A percentile compares a stretch with the other conserved stretches of the same genome.
phyloP scores from a whole-genome alignment of 2,888 invertebrate genomes.

The Apodemia mormo region DNA sequence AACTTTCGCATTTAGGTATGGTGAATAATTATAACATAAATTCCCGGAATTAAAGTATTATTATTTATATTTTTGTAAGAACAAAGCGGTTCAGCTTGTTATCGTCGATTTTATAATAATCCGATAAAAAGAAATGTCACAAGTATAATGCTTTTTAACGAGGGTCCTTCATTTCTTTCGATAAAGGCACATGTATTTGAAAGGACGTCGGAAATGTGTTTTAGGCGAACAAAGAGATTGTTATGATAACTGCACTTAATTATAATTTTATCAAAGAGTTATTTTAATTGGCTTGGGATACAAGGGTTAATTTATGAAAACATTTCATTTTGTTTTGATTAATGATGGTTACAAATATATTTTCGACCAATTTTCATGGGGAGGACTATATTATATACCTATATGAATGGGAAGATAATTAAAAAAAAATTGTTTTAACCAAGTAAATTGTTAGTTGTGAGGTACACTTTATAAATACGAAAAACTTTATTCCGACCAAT shows the following conservation, averaged over 20 bases:
- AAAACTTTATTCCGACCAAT: too few species aligned
- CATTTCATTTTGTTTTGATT: conserved; percentile 6
- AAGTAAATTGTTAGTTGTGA: too few species aligned
- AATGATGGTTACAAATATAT: background rate
- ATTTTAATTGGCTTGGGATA: conserved; percentile 24
- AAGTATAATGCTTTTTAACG: conserved; percentile 47
- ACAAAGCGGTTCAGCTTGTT: background rate
- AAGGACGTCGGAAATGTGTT: conserved; percentile 35
- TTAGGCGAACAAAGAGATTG: conserved; percentile 38
- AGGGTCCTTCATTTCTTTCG: conserved; percentile 45
- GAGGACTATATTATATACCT: background rate
- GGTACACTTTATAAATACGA: too few species aligned
- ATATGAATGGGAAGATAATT: too few species aligned
- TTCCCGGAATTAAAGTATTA: too few species aligned
- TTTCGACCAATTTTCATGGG: background rate
- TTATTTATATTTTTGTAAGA: background rate
- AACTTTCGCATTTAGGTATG: too few species aligned
- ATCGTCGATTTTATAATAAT: conserved; percentile 36
- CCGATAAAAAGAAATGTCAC: conserved; percentile 46
- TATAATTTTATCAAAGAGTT: conserved; percentile 40
- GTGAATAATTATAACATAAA: too few species aligned
- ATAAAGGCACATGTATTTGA: conserved; percentile 30
- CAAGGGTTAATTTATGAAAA: conserved; percentile 27
- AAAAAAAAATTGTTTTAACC: too few species aligned
- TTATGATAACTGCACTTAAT: conserved; percentile 42